Evolutionary conservation across 2,888 invertebrate species (phyloP), one percentile per base, ranked within the genome.

Genomic region (Synergus itoensis): DNA sequence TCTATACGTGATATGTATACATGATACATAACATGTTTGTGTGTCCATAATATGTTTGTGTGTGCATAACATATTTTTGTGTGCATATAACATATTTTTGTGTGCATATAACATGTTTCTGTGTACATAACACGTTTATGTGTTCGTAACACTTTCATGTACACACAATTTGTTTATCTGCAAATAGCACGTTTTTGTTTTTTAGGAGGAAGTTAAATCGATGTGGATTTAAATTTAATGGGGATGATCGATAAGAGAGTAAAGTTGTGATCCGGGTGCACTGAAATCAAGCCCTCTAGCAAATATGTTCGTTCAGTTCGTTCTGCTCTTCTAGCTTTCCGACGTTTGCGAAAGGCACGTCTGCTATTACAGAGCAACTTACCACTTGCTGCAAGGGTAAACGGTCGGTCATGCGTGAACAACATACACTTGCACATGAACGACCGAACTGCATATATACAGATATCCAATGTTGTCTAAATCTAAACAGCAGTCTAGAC

Each of bases 321-420:
- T 65, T 65, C 43, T 65, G 65, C 65, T 65, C 65, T 65, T 65
- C 43, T 41, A 65, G 65, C 41, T 43, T 65, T 65, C 65, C 41
- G 43, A 65, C 43, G 21, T 45, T 45, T 67, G 21, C 43, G 45
- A 67, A 67, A 67, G 43, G 75, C 75, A 75, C 53, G 36, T 75
- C 57, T 60, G 57, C 53, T 53, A 75, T 75, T 75, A 75, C 57
- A 57, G 48, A 28, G 40, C 57, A 57, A 75, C 40, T 60, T 75
- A 75, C 75, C 75, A 75, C 57, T 75, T 53, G 48, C 57, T 57
- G 57, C 75, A 75, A 75, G 45, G 67, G 67, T 67, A 45, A 43
- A 18, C 21, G 67, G 80, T 77, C 79, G 77, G 57, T 64, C 78
- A 81, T 81, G 83, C 83, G 81, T 82, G 69, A 82, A 81, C 79